These are phyloP conservation scores for Trichacis sp. DNA, from an alignment of 2,888 invertebrate genomes.

Conservation along the genomic window DNA sequence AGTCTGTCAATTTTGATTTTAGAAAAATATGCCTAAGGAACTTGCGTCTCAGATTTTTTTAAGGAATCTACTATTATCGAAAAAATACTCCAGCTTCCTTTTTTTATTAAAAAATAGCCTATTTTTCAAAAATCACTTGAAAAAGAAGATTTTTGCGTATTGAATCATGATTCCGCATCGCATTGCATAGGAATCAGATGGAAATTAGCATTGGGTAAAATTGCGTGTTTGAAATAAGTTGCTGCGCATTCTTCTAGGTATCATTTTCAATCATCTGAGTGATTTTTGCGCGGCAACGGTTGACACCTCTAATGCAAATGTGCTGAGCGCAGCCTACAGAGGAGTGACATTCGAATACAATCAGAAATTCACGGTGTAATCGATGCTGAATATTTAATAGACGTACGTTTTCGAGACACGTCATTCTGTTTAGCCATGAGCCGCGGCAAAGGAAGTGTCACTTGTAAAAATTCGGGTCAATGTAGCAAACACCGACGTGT, in stretches of 20 bases:
- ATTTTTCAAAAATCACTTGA: not conserved
- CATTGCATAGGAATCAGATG: not conserved
- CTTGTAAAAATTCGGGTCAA: constrained; percentile 40
- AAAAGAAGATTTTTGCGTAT: too few relatives aligned
- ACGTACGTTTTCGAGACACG: constrained; percentile 22
- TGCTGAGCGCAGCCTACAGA: constrained; percentile 15
- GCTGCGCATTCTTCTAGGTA: constrained; percentile 11
- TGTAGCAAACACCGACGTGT: constrained; percentile 32
- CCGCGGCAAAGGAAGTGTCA: constrained; percentile 28
- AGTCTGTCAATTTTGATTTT: too few relatives aligned
- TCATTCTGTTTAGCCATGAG: constrained; percentile 14
- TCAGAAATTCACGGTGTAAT: constrained; percentile 27
- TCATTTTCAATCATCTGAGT: constrained; percentile 19
- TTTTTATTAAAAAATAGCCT: too few relatives aligned
- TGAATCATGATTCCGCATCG: too few relatives aligned
- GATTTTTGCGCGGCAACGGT: constrained; percentile 1
- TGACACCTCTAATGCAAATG: constrained; percentile 22
- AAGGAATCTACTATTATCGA: too few relatives aligned
- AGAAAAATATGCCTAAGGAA: too few relatives aligned
- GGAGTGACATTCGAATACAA: constrained; percentile 36
- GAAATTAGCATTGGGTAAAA: not conserved
- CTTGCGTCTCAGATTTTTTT: too few relatives aligned
- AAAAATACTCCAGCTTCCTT: too few relatives aligned
- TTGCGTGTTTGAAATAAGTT: not conserved
- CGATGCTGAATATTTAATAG: constrained; percentile 39